phyloP scores from a whole-genome alignment of 2,797 vertebrate species.

The Sciurus vulgaris region DNA sequence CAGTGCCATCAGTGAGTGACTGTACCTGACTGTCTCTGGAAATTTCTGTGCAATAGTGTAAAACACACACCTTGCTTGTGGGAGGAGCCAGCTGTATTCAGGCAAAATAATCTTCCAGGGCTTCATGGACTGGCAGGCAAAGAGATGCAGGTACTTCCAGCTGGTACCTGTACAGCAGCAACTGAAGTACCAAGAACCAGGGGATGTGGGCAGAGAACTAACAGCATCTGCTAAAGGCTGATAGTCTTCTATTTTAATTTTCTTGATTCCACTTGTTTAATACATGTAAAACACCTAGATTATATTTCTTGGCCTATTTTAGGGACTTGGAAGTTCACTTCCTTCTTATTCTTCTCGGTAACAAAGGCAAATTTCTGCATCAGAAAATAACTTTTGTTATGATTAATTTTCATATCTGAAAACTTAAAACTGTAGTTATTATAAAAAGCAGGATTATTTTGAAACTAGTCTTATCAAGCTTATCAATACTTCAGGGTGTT shows the following conservation, averaged over 20 bases:
- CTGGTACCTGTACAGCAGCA: not conserved
- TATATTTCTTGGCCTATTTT: not conserved
- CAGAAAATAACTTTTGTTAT: slow-evolving; percentile 46
- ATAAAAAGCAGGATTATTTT: slow-evolving; percentile 53
- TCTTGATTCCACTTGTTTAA: not conserved
- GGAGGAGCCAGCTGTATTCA: not conserved
- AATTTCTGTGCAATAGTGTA: not conserved
- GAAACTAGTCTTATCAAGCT: not conserved
- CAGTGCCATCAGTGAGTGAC: not conserved
- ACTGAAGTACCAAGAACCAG: not conserved
- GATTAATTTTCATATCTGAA: slow-evolving; percentile 49
- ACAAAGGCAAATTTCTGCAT: not conserved
- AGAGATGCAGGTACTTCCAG: not conserved
- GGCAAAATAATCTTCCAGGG: not conserved
- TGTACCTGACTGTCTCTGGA: not conserved
- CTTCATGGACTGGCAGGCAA: not conserved
- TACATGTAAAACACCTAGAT: not conserved
- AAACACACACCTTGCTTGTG: not conserved
- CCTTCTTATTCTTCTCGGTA: not conserved
- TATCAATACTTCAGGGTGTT: not conserved
- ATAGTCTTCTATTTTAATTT: not conserved
- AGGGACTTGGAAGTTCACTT: not conserved
- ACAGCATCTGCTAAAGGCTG: not conserved
- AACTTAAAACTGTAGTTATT: not conserved
- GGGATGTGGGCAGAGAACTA: not conserved